Evolutionary conservation across 2,888 invertebrate genomes (phyloP), one percentile per base, ranked within the genome.

Genomic region (Clanis bilineata): DNA sequence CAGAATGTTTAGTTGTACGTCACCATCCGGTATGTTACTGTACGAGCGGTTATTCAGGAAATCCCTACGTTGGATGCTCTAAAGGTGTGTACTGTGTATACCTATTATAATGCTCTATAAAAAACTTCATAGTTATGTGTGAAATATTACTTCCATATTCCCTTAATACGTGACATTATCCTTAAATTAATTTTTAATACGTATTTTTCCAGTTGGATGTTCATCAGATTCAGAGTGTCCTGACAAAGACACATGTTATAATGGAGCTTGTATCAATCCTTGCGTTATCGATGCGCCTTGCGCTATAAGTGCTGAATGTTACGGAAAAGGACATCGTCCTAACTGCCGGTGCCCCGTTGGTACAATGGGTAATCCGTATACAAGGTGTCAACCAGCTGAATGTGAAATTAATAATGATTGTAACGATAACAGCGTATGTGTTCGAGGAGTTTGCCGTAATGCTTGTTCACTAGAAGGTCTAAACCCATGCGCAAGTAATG

Each of bases 11-110:
- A 62, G 96, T 98, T 10, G 91, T 94, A 58, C 95, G 96, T 82
- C 98, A 98, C 80, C 96, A 97, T 85, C 97, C 97, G 15, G 95
- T 96, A 15, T 98, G 98, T 81, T 95, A 93, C 73, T 98, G 98
- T 81, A 93, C 94, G 74, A 93, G 95, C 39, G 97, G 97, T 56
- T 97, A 94, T 83, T 96, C 96, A 43, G 98, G 97, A 76, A 97
- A 97, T 84, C 96, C 97, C 21, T 96, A 96, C 85, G 93, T 93
- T 59, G 96, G 96, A 56, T 98, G 98, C 77, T 91, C 93, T 25
- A 96, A 96, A 93, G 93, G 95, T 95, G 92, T 58, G 28, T 58
- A 56, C 32, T 58, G 28, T 58, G 56, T 9, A 6, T 32, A 32
- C 9, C 9, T 32, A 32, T 9, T 25, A 4, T 25, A 25, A 25